phyloP scores from a whole-genome alignment of 2,113 vertebrate species.

The Promerops cafer region DNA sequence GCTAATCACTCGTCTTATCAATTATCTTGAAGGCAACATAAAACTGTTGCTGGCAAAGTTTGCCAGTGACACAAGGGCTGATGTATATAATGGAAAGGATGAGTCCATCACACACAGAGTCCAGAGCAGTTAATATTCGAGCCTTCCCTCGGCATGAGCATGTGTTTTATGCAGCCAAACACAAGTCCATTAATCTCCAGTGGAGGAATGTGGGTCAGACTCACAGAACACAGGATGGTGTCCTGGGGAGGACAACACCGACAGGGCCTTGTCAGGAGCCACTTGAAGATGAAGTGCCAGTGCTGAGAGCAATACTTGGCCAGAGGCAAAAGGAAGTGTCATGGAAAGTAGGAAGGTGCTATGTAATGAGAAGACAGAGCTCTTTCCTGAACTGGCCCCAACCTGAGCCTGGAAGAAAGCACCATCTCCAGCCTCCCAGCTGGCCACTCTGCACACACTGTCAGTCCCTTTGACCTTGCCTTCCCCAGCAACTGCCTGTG shows the following conservation, averaged over 20 bases:
- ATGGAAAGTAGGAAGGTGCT: not conserved
- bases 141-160: not conserved
- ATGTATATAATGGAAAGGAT: not conserved
- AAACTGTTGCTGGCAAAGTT: constrained; percentile 27
- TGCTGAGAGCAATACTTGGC: not conserved
- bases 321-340: not conserved
- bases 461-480: not conserved
- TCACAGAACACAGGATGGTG: not conserved
- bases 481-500: not conserved
- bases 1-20: constrained; percentile 2
- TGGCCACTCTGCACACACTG: fast-evolving
- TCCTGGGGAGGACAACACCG: not conserved
- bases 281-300: not conserved
- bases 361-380: not conserved
- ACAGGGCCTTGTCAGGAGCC: not conserved
- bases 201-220: constrained; percentile 6
- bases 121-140: not conserved
- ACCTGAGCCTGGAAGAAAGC: fast-evolving
- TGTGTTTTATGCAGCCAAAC: not conserved
- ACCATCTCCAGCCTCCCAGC: not conserved
- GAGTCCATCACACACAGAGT: not conserved
- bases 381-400: not conserved
- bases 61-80: not conserved
- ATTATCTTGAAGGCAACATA: constrained; percentile 38
- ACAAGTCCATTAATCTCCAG: not conserved